Percentiles rank a stretch among this genome's conserved stretches.
phyloP scores from a whole-genome alignment of 2,888 invertebrate genomes.

The Cerceris ruficornis region DNA sequence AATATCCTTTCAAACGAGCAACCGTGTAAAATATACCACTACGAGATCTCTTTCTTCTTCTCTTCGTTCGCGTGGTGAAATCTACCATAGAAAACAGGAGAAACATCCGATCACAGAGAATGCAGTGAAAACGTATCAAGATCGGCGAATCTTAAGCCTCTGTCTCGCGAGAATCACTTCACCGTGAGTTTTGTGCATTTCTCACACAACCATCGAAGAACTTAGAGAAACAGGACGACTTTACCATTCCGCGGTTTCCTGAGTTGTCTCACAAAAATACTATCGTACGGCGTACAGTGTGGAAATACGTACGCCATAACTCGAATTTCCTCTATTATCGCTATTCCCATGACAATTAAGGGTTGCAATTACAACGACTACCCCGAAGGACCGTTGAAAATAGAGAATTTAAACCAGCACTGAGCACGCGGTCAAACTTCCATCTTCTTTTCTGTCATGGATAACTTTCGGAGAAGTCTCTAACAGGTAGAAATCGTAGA shows the following conservation, averaged over 20 bases:
- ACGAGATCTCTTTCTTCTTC: constrained; percentile 34
- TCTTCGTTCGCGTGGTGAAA: neutral
- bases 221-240: neutral
- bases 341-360: constrained; percentile 26
- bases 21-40: constrained; percentile 17
- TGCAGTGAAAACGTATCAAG: constrained; percentile 9
- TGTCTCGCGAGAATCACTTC: neutral
- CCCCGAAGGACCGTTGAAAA: constrained; percentile 44
- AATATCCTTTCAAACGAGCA: neutral
- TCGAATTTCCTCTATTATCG: constrained; percentile 33
- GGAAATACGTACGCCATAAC: constrained; percentile 41
- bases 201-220: constrained; percentile 6
- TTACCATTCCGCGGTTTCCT: constrained; percentile 30
- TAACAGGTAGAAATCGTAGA: neutral
- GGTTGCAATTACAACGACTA: constrained; percentile 50
- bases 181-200: constrained; percentile 43
- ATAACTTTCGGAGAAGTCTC: constrained; percentile 8
- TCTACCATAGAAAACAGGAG: constrained; percentile 3
- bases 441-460: neutral
- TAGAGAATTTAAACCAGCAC: constrained; percentile 35
- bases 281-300: constrained; percentile 27
- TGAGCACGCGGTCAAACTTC: neutral
- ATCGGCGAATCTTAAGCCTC: neutral
- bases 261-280: constrained; percentile 67
- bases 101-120: constrained; percentile 61